Conservation (phyloP, 2,113 vertebrate species). For the Anguilla rostrata region DNA sequence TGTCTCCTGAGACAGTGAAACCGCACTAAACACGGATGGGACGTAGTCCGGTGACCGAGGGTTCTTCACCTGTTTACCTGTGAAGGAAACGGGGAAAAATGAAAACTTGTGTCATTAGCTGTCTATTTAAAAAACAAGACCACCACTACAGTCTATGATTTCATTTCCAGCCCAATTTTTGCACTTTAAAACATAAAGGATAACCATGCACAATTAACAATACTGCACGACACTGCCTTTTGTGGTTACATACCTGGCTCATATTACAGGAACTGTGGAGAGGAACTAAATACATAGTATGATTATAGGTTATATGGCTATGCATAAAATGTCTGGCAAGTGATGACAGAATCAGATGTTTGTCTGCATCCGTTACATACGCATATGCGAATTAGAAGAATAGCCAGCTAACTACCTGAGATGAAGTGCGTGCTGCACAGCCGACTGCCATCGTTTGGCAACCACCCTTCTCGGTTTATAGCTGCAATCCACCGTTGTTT, state of each 20-base stretch:
- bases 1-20: conserved; percentile 54
- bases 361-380: background rate
- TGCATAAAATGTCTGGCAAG: background rate
- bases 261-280: background rate
- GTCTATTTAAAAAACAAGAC: background rate
- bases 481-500: conserved; percentile 73
- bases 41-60: conserved; percentile 70
- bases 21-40: conserved; percentile 63
- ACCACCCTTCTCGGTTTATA: conserved; percentile 71
- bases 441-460: conserved; percentile 70
- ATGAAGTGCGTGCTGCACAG: conserved; percentile 72
- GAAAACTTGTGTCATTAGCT: background rate
- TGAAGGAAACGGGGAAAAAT: conserved; percentile 9
- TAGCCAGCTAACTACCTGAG: conserved; percentile 54
- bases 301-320: too few relatives aligned
- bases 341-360: background rate
- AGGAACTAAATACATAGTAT: too few relatives aligned
- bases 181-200: background rate
- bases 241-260: background rate
- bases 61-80: conserved; percentile 75
- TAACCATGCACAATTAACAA: background rate
- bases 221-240: background rate
- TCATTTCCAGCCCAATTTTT: background rate
- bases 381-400: background rate
- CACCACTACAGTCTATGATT: background rate